Evolutionary conservation across 2,797 vertebrate species (phyloP), one percentile per base, ranked within the genome.

Genomic region (Petrocephalus schoutedeni): DNA sequence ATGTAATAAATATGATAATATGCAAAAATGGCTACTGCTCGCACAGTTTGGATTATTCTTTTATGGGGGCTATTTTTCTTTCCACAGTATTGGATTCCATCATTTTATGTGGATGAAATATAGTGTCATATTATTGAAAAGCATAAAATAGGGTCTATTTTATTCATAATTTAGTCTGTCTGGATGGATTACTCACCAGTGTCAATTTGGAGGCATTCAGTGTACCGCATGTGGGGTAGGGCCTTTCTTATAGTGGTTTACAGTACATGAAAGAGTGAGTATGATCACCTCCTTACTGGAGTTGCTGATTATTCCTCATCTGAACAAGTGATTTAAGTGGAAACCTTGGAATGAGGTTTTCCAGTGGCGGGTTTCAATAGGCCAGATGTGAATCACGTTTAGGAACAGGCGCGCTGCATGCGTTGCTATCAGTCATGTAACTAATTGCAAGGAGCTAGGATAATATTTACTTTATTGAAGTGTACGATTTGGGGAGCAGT

Each of bases 61-160:
- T 86, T 41, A 59, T 86, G 41, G 57, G 57, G 28, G 85, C 32
- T 45, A 59, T 86, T 86, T 58, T 86, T 86, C 85, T 86, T 59
- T 41, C 57, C 54, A 61, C 32, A 58, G n/a, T 86, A 86, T 86
- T 58, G 57, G 85, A 86, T 86, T 86, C 19, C 32, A 86, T 86
- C 57, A 61, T 86, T 58, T 61, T 86, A 86, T 86, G 51, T 86
- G 85, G 54, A 58, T 86, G 36, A 86, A 86, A 86, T 86, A 86
- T 86, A 21, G 85, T 58, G 14, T 59, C 21, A 54, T 84, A 84
- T 84, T 84, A 84, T 84, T 84, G n/a, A 54, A 84, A 84, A 84
- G n/a, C 82, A 84, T 84, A 84, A 84, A 84, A 84, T 32, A 56
- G 51, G 82, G 3, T 54, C 51, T 53, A 84, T 84, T 84, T 84